Percentiles rank a stretch among this genome's conserved stretches.
phyloP scores from a whole-genome alignment of 2,797 vertebrate species.

The Aplochiton taeniatus region DNA sequence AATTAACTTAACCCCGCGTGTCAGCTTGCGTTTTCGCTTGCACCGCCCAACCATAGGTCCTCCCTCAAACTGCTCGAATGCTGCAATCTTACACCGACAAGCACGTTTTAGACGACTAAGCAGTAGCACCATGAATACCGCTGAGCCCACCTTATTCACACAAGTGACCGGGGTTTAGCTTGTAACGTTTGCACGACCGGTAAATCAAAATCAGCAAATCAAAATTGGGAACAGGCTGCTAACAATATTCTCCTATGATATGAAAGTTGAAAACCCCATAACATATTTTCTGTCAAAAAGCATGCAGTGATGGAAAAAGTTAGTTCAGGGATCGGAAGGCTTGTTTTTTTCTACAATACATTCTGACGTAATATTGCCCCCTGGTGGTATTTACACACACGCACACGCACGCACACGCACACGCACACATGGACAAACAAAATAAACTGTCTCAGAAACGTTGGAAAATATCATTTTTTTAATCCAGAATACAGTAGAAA shows the following conservation, averaged over 20 bases:
- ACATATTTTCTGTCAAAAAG: background rate
- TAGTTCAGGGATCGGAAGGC: too few species aligned
- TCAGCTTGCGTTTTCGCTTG: constrained; percentile 17
- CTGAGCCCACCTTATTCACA: background rate
- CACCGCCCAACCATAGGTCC: constrained; percentile 9
- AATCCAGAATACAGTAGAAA: constrained; percentile 47
- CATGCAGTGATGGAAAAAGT: too few species aligned
- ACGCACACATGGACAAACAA: background rate
- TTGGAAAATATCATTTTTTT: constrained; percentile 52
- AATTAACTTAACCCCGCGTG: constrained; percentile 24
- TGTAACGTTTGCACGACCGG: background rate
- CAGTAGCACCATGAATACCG: background rate
- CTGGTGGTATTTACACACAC: constrained; percentile 6
- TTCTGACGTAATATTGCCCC: constrained; percentile 3
- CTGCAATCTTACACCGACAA: constrained; percentile 19
- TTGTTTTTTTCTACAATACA: too few species aligned
- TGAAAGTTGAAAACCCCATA: background rate
- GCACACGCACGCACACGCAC: background rate
- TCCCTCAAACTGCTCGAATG: constrained; percentile 17
- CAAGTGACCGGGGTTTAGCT: background rate
- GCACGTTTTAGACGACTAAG: background rate
- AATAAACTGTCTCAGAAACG: background rate
- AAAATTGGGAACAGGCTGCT: too few species aligned
- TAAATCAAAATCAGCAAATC: background rate
- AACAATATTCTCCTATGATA: background rate